Conservation (phyloP, 2,888 invertebrate genomes). For the Acronicta alni region DNA sequence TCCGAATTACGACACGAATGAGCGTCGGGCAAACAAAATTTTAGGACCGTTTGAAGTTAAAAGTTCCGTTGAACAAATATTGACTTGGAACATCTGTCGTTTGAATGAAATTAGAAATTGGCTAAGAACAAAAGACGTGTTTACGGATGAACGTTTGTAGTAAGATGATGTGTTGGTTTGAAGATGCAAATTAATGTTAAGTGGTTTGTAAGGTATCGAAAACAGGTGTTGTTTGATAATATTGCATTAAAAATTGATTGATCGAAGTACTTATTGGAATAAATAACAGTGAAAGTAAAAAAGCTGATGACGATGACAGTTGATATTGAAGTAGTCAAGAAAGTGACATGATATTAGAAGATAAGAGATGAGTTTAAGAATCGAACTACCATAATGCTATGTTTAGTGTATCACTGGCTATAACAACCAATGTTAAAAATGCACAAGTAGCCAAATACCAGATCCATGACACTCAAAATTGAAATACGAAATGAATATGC, state of each 20-base stretch:
- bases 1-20: conserved; percentile 77
- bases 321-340: too few species aligned
- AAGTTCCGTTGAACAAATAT: conserved; percentile 57
- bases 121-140: conserved; percentile 49
- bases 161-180: conserved; percentile 45
- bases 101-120: conserved; percentile 57
- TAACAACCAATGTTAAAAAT: conserved; percentile 22
- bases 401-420: not conserved
- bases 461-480: conserved; percentile 48
- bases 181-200: conserved; percentile 48
- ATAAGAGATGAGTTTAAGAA: not conserved
- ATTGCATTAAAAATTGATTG: conserved; percentile 5
- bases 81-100: conserved; percentile 46
- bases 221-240: too few species aligned
- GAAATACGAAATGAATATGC: conserved; percentile 59
- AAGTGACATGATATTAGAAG: not conserved
- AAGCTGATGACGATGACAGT: not conserved
- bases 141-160: conserved; percentile 38
- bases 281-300: not conserved
- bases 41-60: conserved; percentile 52
- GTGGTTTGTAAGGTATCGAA: conserved; percentile 30
- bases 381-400: not conserved
- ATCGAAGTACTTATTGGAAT: not conserved
- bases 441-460: conserved; percentile 44
- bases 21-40: conserved; percentile 58